Evolutionary conservation across 2,113 vertebrate genomes (phyloP).

Genomic region (Pimephales promelas): DNA sequence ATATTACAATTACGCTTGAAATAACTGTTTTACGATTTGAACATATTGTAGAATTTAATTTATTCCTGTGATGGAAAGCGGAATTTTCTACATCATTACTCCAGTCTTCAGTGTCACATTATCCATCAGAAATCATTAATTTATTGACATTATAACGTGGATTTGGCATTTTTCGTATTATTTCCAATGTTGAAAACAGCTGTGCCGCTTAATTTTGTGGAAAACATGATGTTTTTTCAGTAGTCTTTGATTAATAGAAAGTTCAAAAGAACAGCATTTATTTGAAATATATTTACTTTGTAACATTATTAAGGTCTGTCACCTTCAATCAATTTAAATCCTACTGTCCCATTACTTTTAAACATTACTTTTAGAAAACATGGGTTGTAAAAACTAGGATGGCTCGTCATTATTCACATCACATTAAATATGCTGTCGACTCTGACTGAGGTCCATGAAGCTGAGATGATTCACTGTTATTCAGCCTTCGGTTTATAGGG

Average conservation of each 20-base stretch:
- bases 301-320: too few species aligned
- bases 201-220: too few species aligned
- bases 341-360: not conserved
- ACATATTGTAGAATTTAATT: not conserved
- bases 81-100: too few species aligned
- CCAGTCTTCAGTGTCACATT: not conserved
- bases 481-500: not conserved
- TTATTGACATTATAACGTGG: not conserved
- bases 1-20: too few species aligned
- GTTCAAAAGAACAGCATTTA: too few species aligned
- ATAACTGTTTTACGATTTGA: too few species aligned
- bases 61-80: not conserved
- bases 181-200: not conserved
- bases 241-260: too few species aligned
- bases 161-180: not conserved
- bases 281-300: too few species aligned
- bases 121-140: not conserved
- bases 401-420: conserved; percentile 1
- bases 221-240: too few species aligned
- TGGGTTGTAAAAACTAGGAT: not conserved
- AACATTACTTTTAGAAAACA: not conserved
- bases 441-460: conserved; percentile 12
- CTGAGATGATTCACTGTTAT: not conserved
- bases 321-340: too few species aligned
- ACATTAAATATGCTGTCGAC: conserved; percentile 11